Conservation (phyloP, 2,113 vertebrate species). For the Antigone vipio region DNA sequence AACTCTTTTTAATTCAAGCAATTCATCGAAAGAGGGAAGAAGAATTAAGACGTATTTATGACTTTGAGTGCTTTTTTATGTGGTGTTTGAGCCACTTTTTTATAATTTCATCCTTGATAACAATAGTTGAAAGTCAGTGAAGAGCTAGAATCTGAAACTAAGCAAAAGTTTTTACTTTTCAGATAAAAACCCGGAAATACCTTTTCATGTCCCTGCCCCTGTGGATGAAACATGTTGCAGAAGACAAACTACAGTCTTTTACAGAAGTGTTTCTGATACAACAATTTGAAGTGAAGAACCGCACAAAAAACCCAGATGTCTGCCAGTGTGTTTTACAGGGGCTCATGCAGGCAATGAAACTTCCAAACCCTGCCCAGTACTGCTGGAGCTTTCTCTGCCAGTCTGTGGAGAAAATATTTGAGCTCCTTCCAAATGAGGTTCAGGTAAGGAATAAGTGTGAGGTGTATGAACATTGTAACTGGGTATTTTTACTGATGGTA, state of each 20-base stretch:
- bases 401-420: conserved; percentile 83
- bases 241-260: conserved; percentile 87
- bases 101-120: neutral
- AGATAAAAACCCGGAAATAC: conserved; percentile 80
- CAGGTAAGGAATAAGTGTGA: conserved; percentile 76
- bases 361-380: conserved; percentile 81
- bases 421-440: conserved; percentile 83
- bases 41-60: neutral
- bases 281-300: conserved; percentile 73
- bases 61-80: neutral
- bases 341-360: conserved; percentile 84
- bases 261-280: conserved; percentile 80
- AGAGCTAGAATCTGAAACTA: neutral
- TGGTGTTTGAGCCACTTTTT: neutral
- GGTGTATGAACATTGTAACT: neutral
- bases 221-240: conserved; percentile 92
- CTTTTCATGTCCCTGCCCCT: conserved; percentile 77
- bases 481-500: neutral
- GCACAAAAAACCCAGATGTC: conserved; percentile 45
- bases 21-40: neutral
- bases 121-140: neutral
- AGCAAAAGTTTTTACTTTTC: conserved; percentile 11
- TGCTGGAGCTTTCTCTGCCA: conserved; percentile 86
- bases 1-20: neutral
- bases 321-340: conserved; percentile 81